A percentile compares a stretch with the other conserved stretches of the same genome.
Evolutionary conservation across 2,888 invertebrate species (phyloP).

Genomic region (Chironomus riparius): DNA sequence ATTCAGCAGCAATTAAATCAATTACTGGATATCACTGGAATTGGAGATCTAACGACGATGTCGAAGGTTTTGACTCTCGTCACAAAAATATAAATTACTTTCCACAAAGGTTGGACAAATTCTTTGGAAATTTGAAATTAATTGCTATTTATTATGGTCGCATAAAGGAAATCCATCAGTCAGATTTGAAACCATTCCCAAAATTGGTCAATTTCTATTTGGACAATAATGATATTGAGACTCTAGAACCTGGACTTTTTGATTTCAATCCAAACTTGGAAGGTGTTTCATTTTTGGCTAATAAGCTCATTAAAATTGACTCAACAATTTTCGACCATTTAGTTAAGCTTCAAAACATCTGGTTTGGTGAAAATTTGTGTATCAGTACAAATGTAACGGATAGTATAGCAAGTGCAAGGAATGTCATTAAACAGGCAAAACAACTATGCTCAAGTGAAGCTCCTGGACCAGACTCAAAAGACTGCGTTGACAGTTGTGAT

Average conservation of each 20-base stretch:
- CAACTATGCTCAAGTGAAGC: too few species aligned
- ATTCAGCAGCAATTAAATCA: too few species aligned
- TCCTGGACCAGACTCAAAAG: too few species aligned
- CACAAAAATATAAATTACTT: not conserved
- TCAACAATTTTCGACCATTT: not conserved
- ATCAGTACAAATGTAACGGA: too few species aligned
- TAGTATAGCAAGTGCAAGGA: too few species aligned
- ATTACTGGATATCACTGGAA: too few species aligned
- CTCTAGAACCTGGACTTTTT: not conserved
- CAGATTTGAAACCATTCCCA: not conserved
- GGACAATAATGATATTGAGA: not conserved
- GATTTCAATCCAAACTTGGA: not conserved
- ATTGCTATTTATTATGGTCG: not conserved
- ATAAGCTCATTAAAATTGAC: not conserved
- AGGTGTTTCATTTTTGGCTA: not conserved
- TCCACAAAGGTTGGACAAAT: not conserved
- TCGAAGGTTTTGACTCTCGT: not conserved
- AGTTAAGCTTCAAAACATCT: too few species aligned
- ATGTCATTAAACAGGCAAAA: too few species aligned
- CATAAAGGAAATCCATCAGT: not conserved
- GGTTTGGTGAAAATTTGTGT: too few species aligned
- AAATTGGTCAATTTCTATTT: not conserved
- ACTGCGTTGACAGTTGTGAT: too few species aligned
- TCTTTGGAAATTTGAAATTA: not conserved
- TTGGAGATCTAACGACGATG: not conserved